Evolutionary conservation across 1,140 invertebrate species (phyloP), one percentile per base, ranked within the genome.

Genomic region (Trichonephila clavata): DNA sequence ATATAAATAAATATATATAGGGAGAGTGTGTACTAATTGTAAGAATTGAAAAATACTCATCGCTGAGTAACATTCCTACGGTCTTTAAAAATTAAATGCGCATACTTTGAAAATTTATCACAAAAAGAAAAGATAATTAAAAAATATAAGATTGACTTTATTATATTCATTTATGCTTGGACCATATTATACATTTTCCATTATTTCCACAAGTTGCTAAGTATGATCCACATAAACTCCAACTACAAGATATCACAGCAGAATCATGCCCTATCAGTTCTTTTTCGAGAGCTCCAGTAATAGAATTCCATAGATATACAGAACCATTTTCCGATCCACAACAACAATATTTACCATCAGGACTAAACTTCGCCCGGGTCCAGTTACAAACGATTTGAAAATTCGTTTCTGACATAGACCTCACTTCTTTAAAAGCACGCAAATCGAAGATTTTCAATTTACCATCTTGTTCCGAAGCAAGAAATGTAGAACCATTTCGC

Each of bases 341-440:
- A 4, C 98, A 97, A n/a, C 99, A 97, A 96, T 98, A 98, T 88
- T 97, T 97, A 4, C 97, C 98, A 95, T 98, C 98, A 43, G 98
- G 98, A 95, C 98, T 99, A 95, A 99, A 99, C 63, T 97, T 97
- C 20, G 98, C 98, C 95, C 99, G 97, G 32, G 98, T 97, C 97
- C 97, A 99, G 96, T 99, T 99, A 96, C 98, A 99, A 61, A 98
- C 98, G 83, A 99, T 98, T 96, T 98, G 98, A 96, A 99, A 99
- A 60, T 97, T 97, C 94, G 99, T 98, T 95, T 97, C 97, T 95
- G 98, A 99, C 96, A 57, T 96, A 96, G 93, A 93, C 90, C 93
- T 95, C 83, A 81, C 32, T 63, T 81, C 86, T 61, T 77, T 80
- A 10, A 32, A 39, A 27, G n/a, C 63, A 8, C 92, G 71, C 3